These are phyloP conservation scores for Eupithecia exiguata DNA, from an alignment of 2,888 invertebrate genomes.

Conservation along the genomic window DNA sequence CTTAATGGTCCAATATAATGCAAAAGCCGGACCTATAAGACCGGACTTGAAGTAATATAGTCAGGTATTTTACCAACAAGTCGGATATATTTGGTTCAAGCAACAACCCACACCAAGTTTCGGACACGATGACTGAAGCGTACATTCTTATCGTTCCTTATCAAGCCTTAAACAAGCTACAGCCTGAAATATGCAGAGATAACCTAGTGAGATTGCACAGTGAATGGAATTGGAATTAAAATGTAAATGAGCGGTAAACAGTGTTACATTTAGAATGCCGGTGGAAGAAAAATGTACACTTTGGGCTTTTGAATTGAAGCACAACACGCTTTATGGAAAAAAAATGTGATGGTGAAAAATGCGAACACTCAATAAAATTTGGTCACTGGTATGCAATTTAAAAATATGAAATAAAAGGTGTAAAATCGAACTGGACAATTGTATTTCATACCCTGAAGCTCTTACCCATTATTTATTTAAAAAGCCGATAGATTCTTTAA, in stretches of 20 bases:
- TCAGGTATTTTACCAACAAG: constrained; percentile 3
- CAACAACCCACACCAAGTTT: constrained; percentile 7
- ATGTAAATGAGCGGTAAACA: constrained; percentile 24
- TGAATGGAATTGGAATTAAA: constrained; percentile 35
- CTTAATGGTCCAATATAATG: not conserved
- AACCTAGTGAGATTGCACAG: constrained; percentile 36
- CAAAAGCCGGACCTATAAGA: not conserved
- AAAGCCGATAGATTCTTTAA: too few species aligned
- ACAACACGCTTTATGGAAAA: not conserved
- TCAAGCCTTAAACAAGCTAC: constrained; percentile 31
- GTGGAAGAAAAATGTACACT: not conserved
- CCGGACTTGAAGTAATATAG: not conserved
- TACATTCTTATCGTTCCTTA: constrained; percentile 22
- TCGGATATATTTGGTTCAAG: constrained; percentile 8
- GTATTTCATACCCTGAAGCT: not conserved
- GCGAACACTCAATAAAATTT: not conserved
- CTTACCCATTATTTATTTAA: not conserved
- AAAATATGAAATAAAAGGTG: not conserved
- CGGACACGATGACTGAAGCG: constrained; percentile 28
- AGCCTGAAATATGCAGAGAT: constrained; percentile 34
- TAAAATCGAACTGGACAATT: not conserved
- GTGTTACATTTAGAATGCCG: constrained; percentile 16
- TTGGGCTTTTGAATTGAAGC: not conserved
- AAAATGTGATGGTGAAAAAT: not conserved
- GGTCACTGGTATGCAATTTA: not conserved